Evolutionary conservation across 2,113 vertebrate species (phyloP).

Genomic region (Sapayoa aenigma): DNA sequence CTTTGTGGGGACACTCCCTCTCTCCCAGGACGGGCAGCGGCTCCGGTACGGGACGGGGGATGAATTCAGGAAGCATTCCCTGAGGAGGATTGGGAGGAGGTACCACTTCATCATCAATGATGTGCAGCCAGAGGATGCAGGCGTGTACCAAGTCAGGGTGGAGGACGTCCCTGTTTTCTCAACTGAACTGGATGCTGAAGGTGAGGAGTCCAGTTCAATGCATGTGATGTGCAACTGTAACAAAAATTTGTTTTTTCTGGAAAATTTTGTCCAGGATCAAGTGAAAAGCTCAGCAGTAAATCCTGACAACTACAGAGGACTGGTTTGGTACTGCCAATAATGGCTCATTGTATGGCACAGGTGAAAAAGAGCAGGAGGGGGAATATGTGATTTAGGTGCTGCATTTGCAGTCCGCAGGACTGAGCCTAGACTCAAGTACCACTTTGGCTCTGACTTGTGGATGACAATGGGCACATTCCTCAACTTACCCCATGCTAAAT

Average conservation of each 20-base stretch:
- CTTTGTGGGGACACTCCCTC: neutral
- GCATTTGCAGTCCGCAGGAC: neutral
- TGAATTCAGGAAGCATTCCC: conserved; percentile 61
- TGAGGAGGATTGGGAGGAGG: conserved; percentile 67
- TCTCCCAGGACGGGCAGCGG: conserved; percentile 75
- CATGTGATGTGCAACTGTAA: neutral
- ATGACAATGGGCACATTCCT: neutral
- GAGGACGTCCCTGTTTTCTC: conserved; percentile 80
- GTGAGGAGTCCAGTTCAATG: conserved; percentile 57
- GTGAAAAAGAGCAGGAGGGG: neutral
- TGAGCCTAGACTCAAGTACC: neutral
- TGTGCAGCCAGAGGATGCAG: conserved; percentile 81
- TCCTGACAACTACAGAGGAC: neutral
- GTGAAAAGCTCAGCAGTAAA: neutral
- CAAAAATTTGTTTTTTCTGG: neutral
- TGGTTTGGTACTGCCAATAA: neutral
- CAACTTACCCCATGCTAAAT: neutral
- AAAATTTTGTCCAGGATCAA: neutral
- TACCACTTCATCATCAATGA: conserved; percentile 83
- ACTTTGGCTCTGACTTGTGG: neutral
- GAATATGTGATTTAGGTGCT: neutral
- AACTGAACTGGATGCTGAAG: conserved; percentile 74
- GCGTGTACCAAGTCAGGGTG: conserved; percentile 86
- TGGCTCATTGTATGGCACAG: neutral
- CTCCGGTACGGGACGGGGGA: conserved; percentile 56